Percentiles rank a stretch among this genome's conserved stretches.
Conservation (phyloP, 2,113 vertebrate species). For the Lonchura striata region DNA sequence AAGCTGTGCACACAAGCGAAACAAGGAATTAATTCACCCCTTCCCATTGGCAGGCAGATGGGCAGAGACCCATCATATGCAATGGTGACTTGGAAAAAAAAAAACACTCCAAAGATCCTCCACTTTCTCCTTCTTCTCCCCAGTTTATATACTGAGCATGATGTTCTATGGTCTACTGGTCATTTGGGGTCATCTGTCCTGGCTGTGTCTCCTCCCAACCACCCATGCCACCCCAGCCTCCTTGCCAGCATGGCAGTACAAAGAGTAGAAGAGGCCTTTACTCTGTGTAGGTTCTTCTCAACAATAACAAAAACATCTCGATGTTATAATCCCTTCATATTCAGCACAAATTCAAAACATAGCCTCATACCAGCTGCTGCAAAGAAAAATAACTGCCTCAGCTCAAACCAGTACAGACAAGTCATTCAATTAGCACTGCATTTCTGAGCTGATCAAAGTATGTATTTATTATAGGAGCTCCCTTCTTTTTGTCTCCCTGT, state of each 20-base stretch:
- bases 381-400: neutral
- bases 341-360: neutral
- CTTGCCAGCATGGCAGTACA: accelerated
- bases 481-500: neutral
- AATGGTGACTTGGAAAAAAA: neutral
- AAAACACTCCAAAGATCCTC: neutral
- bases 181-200: neutral
- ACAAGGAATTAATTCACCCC: neutral
- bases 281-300: neutral
- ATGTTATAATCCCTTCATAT: neutral
- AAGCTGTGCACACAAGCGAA: neutral
- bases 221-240: neutral
- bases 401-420: neutral
- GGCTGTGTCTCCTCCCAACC: neutral
- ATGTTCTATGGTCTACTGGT: neutral
- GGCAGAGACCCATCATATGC: neutral
- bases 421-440: neutral
- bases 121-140: neutral
- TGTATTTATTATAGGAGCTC: neutral
- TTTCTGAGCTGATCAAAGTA: neutral
- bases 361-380: accelerated
- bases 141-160: neutral
- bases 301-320: neutral
- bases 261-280: neutral
- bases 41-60: neutral